phyloP scores from a whole-genome alignment of 2,888 invertebrate species.

The Lysandra bellargus region DNA sequence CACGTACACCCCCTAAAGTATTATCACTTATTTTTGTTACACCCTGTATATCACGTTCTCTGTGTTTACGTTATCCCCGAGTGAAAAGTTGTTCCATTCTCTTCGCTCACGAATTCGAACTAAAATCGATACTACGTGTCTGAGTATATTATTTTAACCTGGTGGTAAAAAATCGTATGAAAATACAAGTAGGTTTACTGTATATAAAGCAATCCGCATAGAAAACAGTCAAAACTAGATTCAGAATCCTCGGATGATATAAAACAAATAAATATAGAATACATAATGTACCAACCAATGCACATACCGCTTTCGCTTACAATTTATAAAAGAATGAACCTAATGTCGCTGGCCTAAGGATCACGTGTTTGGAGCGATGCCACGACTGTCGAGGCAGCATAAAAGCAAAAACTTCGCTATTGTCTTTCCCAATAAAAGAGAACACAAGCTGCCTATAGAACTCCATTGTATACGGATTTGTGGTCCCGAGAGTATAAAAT shows the following conservation, averaged over 20 bases:
- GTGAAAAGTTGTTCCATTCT: too few species aligned
- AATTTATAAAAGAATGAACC: neutral
- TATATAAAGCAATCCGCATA: neutral
- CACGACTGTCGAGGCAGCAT: constrained; percentile 36
- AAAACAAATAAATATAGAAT: constrained; percentile 24
- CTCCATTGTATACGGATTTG: constrained; percentile 63
- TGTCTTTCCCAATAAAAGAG: constrained; percentile 54
- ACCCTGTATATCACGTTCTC: too few species aligned
- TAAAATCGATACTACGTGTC: too few species aligned
- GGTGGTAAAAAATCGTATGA: neutral
- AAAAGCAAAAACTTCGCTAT: constrained; percentile 49
- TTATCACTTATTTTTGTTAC: too few species aligned
- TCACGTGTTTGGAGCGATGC: neutral
- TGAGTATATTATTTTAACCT: too few species aligned
- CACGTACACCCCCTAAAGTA: too few species aligned
- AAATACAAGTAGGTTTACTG: neutral
- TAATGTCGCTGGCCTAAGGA: neutral
- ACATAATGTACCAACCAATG: neutral
- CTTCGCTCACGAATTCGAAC: too few species aligned
- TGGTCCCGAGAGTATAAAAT: constrained; percentile 57
- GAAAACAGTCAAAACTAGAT: neutral
- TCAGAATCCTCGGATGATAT: neutral
- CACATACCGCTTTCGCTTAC: neutral
- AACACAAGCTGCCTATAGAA: constrained; percentile 46
- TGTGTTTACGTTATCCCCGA: too few species aligned